Evolutionary conservation across 1,140 invertebrate species (phyloP).

Genomic region (Microplitis mediator): DNA sequence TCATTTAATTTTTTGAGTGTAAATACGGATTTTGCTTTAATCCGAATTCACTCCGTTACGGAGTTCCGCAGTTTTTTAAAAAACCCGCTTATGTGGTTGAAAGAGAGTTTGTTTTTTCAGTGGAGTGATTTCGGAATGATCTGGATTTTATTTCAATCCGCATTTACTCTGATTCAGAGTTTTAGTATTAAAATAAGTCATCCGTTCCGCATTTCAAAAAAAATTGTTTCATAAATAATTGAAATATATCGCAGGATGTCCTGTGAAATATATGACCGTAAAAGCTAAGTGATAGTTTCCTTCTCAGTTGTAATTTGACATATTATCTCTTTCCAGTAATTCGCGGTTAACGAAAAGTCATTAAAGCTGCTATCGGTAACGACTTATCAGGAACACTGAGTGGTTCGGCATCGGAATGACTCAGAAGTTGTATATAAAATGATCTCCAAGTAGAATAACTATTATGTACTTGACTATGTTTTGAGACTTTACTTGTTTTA

Average conservation of each 20-base stretch:
- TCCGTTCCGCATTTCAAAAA: no score
- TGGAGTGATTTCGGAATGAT: no score
- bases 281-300: background rate
- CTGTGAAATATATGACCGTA: background rate
- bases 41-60: no score
- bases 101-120: no score
- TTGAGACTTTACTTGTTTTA: no score
- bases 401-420: background rate
- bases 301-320: background rate
- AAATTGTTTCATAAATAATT: background rate
- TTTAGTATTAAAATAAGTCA: no score
- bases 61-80: no score
- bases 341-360: conserved; percentile 32
- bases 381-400: conserved; percentile 31
- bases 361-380: conserved; percentile 37
- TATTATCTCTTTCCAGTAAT: background rate
- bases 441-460: background rate
- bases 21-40: no score
- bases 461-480: background rate
- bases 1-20: no score
- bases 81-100: no score
- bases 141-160: no score
- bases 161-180: no score
- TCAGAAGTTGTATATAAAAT: background rate
- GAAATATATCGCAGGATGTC: background rate